A percentile compares a stretch with the other conserved stretches of the same genome.
phyloP scores from a whole-genome alignment of 2,113 vertebrate genomes.

The Ornithorhynchus anatinus region DNA sequence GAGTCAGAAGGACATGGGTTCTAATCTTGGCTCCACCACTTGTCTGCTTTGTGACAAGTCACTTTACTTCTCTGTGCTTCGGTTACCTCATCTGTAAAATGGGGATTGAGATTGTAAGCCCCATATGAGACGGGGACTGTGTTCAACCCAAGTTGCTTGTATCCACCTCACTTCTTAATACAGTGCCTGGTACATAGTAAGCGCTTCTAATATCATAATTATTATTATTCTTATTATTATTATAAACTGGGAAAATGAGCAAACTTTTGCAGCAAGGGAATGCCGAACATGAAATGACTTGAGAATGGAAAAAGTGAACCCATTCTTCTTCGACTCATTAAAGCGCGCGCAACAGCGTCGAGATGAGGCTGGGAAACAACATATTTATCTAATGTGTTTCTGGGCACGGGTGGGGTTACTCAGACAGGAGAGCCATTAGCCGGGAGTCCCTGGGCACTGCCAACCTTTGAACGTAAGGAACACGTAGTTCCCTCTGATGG shows the following conservation, averaged over 20 bases:
- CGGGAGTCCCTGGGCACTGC: not conserved
- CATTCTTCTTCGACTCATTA: constrained; percentile 26
- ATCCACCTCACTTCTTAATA: too few relatives aligned
- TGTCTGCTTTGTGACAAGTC: too few relatives aligned
- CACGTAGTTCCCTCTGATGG: not conserved
- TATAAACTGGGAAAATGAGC: constrained; percentile 41
- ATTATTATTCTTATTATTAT: not conserved
- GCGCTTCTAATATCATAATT: not conserved
- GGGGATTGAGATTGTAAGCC: too few relatives aligned
- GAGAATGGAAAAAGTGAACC: constrained; percentile 36
- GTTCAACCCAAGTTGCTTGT: too few relatives aligned
- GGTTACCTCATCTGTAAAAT: too few relatives aligned
- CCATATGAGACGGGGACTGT: too few relatives aligned
- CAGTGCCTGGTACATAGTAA: not conserved
- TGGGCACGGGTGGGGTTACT: not conserved
- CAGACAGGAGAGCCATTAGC: not conserved
- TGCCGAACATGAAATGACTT: constrained; percentile 27
- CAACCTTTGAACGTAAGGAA: not conserved
- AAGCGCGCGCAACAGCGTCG: constrained; percentile 5
- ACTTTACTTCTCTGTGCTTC: too few relatives aligned
- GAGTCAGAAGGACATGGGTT: too few relatives aligned
- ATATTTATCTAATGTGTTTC: not conserved
- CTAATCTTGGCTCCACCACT: too few relatives aligned
- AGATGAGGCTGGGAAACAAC: constrained; percentile 15
- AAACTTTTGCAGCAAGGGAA: constrained; percentile 33